Evolutionary conservation across 92 coral and sea anemone species (phyloP), one percentile per base, ranked within the genome.

Genomic region (Palythoa caribaeorum): DNA sequence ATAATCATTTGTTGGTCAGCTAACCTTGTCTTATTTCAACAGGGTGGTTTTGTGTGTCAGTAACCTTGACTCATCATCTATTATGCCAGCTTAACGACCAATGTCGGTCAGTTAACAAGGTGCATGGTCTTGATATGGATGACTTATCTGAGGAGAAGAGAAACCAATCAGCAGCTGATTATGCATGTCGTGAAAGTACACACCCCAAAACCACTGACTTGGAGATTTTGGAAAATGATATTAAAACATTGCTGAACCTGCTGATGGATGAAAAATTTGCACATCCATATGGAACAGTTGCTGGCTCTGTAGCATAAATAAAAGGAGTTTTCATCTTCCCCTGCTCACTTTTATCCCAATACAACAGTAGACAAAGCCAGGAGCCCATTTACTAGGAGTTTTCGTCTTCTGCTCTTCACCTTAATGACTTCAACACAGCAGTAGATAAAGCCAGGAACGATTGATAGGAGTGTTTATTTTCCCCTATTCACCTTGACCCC

Each of bases 201-300:
- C 75, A 48, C 65, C 59, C 57, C 51, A 63, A 60, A 35, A 80
- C 79, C 20, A 92, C 93, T 80, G 92, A 92, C 71, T 87, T 97
- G 37, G 96, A 97, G 63, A 83, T 86, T 38, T 95, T 97, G 21
- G 94, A 92, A 80, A 80, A 88, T 72, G 99, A 95, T 78, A 95
- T 94, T 44, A 92, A 84, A 21, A 84, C 87, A 17, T 80, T 97
- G 36, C 59, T 97, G 80, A 94, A 93, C 87, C 79, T 97, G 51
- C 92, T 97, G 57, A 89, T 95, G 78, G 94, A 96, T 91, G 98
- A 97, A 83, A 97, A 94, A 80, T 97, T 97, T 94, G 98, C 98
- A 11, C 99, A 97, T 80, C 99, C 99, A 15, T 97, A 94, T 91
- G 99, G 99, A 20, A 92, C 99, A 0, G 95, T 97, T 14, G 99